Conservation (phyloP, 2,888 invertebrate species). For the Theretra japonica region DNA sequence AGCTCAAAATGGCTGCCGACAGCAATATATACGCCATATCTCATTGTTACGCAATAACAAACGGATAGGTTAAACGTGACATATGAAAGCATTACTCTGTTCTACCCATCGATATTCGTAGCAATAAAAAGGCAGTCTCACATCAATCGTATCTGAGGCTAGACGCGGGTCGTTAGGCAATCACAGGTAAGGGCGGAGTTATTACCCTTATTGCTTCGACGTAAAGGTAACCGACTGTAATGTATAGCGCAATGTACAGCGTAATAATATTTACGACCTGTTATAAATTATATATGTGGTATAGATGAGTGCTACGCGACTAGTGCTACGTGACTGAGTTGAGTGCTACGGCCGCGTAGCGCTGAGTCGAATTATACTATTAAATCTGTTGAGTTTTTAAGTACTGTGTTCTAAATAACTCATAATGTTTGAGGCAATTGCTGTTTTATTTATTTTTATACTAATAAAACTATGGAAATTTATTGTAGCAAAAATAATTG, state of each 20-base stretch:
- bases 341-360: slow-evolving; percentile 8
- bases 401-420: too few relatives aligned
- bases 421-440: too few relatives aligned
- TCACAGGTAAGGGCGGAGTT: slow-evolving; percentile 46
- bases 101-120: slow-evolving; percentile 39
- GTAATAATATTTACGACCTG: slow-evolving; percentile 18
- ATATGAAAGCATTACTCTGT: slow-evolving; percentile 33
- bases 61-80: slow-evolving; percentile 31
- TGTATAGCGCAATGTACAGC: slow-evolving; percentile 6
- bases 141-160: slow-evolving; percentile 55
- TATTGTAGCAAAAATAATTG: too few relatives aligned
- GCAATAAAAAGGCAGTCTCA: slow-evolving; percentile 59
- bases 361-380: not conserved
- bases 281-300: slow-evolving; percentile 10
- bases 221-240: slow-evolving; percentile 20
- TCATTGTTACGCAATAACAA: slow-evolving; percentile 25
- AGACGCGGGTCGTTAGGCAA: slow-evolving; percentile 53
- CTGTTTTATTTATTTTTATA: too few relatives aligned
- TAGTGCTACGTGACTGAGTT: not conserved
- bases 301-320: slow-evolving; percentile 1
- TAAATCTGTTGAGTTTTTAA: too few relatives aligned
- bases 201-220: slow-evolving; percentile 42
- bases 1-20: not conserved
- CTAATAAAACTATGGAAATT: too few relatives aligned
- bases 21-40: not conserved